Evolutionary conservation across 2,888 invertebrate genomes (phyloP).

Genomic region (Parochlus steinenii): DNA sequence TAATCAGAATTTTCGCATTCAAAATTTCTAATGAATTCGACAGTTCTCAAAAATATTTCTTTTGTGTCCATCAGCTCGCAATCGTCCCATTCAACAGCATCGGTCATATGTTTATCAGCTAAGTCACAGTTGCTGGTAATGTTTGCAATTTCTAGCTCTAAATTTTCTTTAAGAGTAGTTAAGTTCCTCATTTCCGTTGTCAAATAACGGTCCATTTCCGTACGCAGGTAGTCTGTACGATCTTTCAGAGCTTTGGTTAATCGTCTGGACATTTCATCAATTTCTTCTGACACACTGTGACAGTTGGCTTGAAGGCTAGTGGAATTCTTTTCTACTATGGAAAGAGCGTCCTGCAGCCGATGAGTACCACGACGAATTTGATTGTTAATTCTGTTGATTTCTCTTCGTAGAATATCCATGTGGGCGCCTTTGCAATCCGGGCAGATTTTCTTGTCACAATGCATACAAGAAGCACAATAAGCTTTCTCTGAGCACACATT

Average conservation of each 20-base stretch:
- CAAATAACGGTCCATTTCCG: slow-evolving; percentile 84
- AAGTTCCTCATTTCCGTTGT: slow-evolving; percentile 74
- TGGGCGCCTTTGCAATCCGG: slow-evolving; percentile 92
- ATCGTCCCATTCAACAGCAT: slow-evolving; percentile 81
- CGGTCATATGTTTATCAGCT: slow-evolving; percentile 86
- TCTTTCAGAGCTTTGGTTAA: slow-evolving; percentile 79
- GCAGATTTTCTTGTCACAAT: slow-evolving; percentile 96
- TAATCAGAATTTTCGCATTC: slow-evolving; percentile 79
- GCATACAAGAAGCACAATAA: slow-evolving; percentile 74
- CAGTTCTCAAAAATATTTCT: slow-evolving; percentile 88
- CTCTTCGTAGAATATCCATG: slow-evolving; percentile 85
- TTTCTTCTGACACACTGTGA: slow-evolving; percentile 78
- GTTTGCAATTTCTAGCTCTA: slow-evolving; percentile 88
- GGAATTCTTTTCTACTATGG: slow-evolving; percentile 76
- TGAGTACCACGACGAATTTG: slow-evolving; percentile 80
- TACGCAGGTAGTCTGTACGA: slow-evolving; percentile 68
- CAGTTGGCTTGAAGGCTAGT: slow-evolving; percentile 78
- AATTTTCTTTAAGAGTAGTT: slow-evolving; percentile 75
- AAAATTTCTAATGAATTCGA: slow-evolving; percentile 87
- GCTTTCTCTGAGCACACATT: slow-evolving; percentile 87
- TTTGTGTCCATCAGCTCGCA: slow-evolving; percentile 88
- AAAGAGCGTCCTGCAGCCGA: slow-evolving; percentile 70
- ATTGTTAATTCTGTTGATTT: slow-evolving; percentile 76
- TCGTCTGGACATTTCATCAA: slow-evolving; percentile 81
- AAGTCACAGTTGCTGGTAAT: slow-evolving; percentile 93